Base-by-base conservation (phyloP, 2,797 vertebrate species). In the Lemur catta region DNA sequence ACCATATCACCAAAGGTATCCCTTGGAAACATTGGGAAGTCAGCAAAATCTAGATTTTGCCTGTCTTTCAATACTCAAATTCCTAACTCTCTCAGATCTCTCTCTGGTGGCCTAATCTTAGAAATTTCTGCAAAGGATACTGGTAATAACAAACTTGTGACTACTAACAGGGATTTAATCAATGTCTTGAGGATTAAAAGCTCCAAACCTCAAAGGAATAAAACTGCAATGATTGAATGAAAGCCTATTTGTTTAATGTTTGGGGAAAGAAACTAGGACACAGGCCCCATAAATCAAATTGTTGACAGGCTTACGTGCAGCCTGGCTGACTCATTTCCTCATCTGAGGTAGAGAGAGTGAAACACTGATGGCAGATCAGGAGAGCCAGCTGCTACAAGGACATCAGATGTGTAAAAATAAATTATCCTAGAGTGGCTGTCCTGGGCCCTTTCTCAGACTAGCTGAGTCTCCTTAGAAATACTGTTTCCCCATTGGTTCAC, bases 111-210 rank as follows among this genome's bases (percentile, higher is more conserved):
- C 18, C 35, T 24, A 67, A 35, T 93, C 33, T 88, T 94, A 89
- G 33, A 91, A 46, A 91, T 95, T 78, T 93, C 91, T 88, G 18
- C n/a, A 82, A 96, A 93, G 24, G 14, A 74, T 82, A 35, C 61
- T 71, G 55, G 67, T 69, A 81, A 90, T 87, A 92, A 78, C 35
- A 89, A 75, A 81, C 38, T 74, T 80, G 76, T 94, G 91, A 90
- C 76, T 93, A 59, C 89, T 97, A 95, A 97, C 65, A 96, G 91
- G 84, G 86, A 50, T 88, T 96, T 96, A 93, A 97, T 97, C 93
- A 96, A 96, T 95, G 84, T 91, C 86, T 95, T 88, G 86, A 97
- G 93, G 86, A 96, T 96, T 97, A 93, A 97, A 94, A 90, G 94
- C 55, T 61, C 50, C 43, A 93, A 88, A 81, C 50, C 97, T 97